Evolutionary conservation across 2,888 invertebrate genomes (phyloP), one percentile per base, ranked within the genome.

Genomic region (Amphiduros pacificus): DNA sequence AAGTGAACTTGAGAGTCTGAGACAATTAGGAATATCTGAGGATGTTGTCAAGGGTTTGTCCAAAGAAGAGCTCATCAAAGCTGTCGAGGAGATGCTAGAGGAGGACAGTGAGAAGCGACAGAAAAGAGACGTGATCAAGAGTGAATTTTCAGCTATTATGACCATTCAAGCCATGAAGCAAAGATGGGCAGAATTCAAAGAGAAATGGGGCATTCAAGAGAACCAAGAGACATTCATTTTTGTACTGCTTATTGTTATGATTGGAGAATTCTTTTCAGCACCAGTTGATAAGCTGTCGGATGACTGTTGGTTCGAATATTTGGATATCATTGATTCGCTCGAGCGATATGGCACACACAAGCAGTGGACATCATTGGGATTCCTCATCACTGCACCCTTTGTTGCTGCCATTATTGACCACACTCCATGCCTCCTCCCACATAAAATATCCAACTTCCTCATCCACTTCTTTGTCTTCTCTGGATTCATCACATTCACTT

Each of bases 281-380:
- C 62, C 64, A n/a, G 27, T 53, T 5, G 67, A 67, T 14, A 55
- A 55, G 32, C 32, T 80, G 36, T 77, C 78, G 2, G 79, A 80
- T 70, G 76, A 79, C 65, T 68, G 73, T 5, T 80, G 79, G 80
- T 79, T 75, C 69, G 78, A 80, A 60, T 79, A 78, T 57, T 62
- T 79, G 28, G 78, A 80, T 57, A 70, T 72, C 31, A 71, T 77
- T 62, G 80, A 79, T 67, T 72, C 74, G 36, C 61, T 80, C 55
- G 78, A 80, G 66, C 74, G 75, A 55, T 79, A 78, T 68, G 79
- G 78, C 28, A 72, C 73, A 61, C 78, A 80, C 60, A 67, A 75
- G 26, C 67, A 75, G 5, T 77, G 78, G 76, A 70, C 72, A 2
- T 71, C 75, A 5, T 61, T 78, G 41, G 77, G 77, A 2, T 74